Evolutionary conservation across 2,113 vertebrate species (phyloP), one percentile per base, ranked within the genome.

Genomic region (Microcebus jonahi): DNA sequence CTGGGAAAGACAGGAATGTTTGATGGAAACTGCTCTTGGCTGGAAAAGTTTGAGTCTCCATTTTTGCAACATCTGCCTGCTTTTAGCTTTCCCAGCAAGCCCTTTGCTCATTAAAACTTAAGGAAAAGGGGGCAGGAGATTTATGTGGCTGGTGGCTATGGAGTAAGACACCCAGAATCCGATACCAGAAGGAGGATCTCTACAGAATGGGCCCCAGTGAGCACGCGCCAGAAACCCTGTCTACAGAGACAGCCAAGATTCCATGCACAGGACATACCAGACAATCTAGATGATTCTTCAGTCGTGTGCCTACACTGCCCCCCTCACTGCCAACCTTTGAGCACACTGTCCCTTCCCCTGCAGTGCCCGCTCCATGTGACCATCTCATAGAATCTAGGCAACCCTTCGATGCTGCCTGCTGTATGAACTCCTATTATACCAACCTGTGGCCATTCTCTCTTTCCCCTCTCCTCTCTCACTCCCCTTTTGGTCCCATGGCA

Each of bases 201-300:
- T 88, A 18, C 5, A 75, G 57, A 88, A 7, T 20, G 18, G 27
- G 21, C 29, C 63, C 48, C 23, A 27, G 39, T 0, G 1, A 25
- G 50, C 12, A 25, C 9, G 3, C 8, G 17, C 18, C 27, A 75
- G 89, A 59, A 73, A 27, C 12, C 6, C 42, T 53, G 31, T 9
- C 76, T 48, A 2, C 5, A 45, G 86, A 61, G 53, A 48, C 1
- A 3, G 31, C 34, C 8, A 21, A 82, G 45, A 4, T 8, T 8
- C 2, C 13, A 0, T 0, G 1, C 36, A 14, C 21, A 20, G 21
- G 18, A 65, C 6, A 1, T 5, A 6, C 21, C 4, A 14, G n/a
- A 14, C 3, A 7, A 68, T 57, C 31, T 7, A 23, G 39, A 55
- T 15, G 36, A 3, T 29, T 21, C 29, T 70, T 23, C 27, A 0